Conservation (phyloP, 2,113 vertebrate species). For the Verasper variegatus region DNA sequence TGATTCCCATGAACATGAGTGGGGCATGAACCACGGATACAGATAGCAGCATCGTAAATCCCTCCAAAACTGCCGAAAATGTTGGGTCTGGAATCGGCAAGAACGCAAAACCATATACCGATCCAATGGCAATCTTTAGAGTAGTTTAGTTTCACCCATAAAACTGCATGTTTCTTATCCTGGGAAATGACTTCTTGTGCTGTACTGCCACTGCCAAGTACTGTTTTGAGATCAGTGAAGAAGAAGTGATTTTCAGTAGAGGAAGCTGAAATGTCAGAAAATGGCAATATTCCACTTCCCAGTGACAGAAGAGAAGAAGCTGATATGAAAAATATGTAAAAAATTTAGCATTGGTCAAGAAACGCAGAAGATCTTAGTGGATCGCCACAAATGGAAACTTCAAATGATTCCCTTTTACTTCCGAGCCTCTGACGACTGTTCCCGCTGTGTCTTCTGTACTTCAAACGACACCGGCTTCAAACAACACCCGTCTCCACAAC, state of each 20-base stretch:
- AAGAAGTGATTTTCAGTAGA: too few relatives aligned
- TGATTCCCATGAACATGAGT: neutral
- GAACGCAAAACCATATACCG: too few relatives aligned
- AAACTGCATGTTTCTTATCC: too few relatives aligned
- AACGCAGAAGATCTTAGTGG: neutral
- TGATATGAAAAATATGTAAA: conserved; percentile 30
- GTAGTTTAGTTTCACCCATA: too few relatives aligned
- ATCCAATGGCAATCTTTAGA: too few relatives aligned
- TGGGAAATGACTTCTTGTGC: too few relatives aligned
- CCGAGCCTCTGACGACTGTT: conserved; percentile 15
- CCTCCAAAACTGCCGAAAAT: too few relatives aligned
- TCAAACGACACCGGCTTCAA: conserved; percentile 48
- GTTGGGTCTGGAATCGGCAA: too few relatives aligned
- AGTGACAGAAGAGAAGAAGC: conserved; percentile 4
- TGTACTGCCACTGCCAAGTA: too few relatives aligned
- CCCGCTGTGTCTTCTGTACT: conserved; percentile 24
- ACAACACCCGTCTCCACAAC: neutral
- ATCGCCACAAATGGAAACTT: conserved; percentile 29
- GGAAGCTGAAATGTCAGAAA: too few relatives aligned
- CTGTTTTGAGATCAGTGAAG: too few relatives aligned
- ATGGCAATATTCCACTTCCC: neutral
- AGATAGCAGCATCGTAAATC: too few relatives aligned
- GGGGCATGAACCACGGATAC: neutral
- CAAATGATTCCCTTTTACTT: conserved; percentile 15
- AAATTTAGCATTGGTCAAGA: neutral